A percentile compares a stretch with the other conserved stretches of the same genome.
Conservation (phyloP, 2,113 vertebrate species). For the Poeciliopsis occidentalis region DNA sequence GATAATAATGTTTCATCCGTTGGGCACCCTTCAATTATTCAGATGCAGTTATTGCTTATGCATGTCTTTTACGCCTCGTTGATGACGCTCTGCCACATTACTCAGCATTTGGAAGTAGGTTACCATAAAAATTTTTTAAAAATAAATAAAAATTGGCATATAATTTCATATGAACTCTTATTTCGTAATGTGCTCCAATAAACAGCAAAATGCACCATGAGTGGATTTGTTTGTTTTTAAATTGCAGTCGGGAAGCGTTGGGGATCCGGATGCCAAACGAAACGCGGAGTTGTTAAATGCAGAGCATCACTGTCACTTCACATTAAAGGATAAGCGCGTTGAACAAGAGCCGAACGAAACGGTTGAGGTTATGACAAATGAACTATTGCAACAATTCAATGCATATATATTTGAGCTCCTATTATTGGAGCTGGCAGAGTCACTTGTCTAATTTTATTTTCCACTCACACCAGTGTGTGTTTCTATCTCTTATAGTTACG, state of each 20-base stretch:
- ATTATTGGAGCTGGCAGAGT: constrained; percentile 45
- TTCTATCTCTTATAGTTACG: not conserved
- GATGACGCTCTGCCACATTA: constrained; percentile 37
- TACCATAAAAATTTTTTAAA: not conserved
- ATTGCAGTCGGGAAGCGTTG: constrained; percentile 5
- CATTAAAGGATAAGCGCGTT: constrained; percentile 29
- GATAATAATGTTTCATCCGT: constrained; percentile 49
- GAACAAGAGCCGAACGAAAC: constrained; percentile 34
- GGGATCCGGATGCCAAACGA: not conserved
- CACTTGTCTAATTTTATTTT: constrained; percentile 24
- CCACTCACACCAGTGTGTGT: constrained; percentile 1
- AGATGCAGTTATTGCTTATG: constrained; percentile 62
- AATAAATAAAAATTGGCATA: constrained; percentile 6
- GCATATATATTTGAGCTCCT: constrained; percentile 41
- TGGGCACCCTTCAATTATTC: constrained; percentile 63
- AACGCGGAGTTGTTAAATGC: not conserved
- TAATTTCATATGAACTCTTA: constrained; percentile 1
- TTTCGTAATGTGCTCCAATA: constrained; percentile 10
- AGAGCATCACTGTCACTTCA: constrained; percentile 38
- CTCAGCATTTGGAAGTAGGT: constrained; percentile 42
- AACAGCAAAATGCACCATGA: constrained; percentile 3
- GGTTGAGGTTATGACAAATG: constrained; percentile 29
- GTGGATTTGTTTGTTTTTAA: constrained; percentile 14
- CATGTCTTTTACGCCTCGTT: constrained; percentile 19
- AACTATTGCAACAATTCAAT: constrained; percentile 44